Evolutionary conservation across 2,113 vertebrate genomes (phyloP).

Genomic region (Oreochromis aureus): DNA sequence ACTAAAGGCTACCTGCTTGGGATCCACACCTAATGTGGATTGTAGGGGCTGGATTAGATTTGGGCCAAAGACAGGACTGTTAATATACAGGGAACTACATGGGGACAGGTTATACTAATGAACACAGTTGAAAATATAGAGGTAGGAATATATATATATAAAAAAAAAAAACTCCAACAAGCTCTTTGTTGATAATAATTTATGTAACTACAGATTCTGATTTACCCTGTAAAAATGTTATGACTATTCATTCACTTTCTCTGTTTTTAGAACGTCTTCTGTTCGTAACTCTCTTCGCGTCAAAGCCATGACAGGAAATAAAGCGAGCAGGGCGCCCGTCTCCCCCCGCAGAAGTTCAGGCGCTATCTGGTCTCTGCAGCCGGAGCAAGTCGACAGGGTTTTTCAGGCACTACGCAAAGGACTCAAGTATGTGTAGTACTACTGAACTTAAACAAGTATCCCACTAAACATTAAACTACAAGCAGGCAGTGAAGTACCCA

Average conservation of each 20-base stretch:
- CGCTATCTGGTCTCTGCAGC: conserved; percentile 75
- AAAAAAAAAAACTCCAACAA: no score
- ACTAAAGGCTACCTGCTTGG: no score
- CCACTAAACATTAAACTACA: not conserved
- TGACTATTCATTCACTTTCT: not conserved
- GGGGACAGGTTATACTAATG: no score
- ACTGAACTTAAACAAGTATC: not conserved
- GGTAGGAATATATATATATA: no score
- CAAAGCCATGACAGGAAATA: conserved; percentile 61
- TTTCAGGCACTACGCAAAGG: conserved; percentile 88
- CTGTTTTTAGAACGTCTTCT: conserved; percentile 49
- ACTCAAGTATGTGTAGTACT: conserved; percentile 77
- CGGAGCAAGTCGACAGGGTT: conserved; percentile 85
- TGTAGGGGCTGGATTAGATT: no score
- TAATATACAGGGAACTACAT: no score
- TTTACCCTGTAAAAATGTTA: not conserved
- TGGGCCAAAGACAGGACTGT: no score
- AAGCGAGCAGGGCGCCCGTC: conserved; percentile 72
- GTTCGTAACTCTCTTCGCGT: conserved; percentile 77
- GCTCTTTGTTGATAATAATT: not conserved
- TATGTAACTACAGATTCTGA: not conserved
- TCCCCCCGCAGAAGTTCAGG: conserved; percentile 69
- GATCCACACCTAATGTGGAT: no score
- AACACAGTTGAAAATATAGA: no score
- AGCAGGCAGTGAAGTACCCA: not conserved